Evolutionary conservation across 1,140 invertebrate species (phyloP), one percentile per base, ranked within the genome.

Genomic region (Lordiphosa clarofinis): DNA sequence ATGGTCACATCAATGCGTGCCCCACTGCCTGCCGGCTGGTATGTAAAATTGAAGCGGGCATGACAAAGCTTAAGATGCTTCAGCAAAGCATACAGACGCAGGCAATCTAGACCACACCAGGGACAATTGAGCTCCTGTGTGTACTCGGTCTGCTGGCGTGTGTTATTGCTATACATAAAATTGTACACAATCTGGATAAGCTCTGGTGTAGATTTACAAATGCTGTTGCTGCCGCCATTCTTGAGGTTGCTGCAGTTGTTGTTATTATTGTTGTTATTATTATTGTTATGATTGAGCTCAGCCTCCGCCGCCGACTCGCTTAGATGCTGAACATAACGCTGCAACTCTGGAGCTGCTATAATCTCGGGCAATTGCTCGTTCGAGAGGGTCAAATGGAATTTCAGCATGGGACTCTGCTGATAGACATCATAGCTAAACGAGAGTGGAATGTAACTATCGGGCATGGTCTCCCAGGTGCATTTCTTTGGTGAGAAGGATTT

Each of bases 81-180:
- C 8, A 98, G 91, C 35, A 99, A 90, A 0, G 95, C 94, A 89
- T 98, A 98, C 1, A 98, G 90, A 46, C 93, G 92, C 19, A 94
- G 92, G 84, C 97, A 98, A 87, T 98, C 95, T 5, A 98, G 90
- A 1, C 94, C 95, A 87, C 97, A 99, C 97, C 97, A 99, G 1
- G 97, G 97, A 89, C 97, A 99, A 70, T 95, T 93, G 9, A 98
- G 91, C 90, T 98, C 96, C 75, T 96, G 95, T 36, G 95, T 94
- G 13, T 96, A 95, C 90, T 98, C 97, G 1, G 97, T 99, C 90
- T 98, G 96, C 88, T 98, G 97, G 24, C 96, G 91, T 33, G 95
- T 96, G 88, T 97, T 97, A 88, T 97, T 98, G 89, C 97, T 97
- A 86, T 98, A 98, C 57, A 97, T 92, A 90, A 99, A 98, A 90